phyloP scores from a whole-genome alignment of 1,140 invertebrate genomes.

The Stegodyphus mimosarum region DNA sequence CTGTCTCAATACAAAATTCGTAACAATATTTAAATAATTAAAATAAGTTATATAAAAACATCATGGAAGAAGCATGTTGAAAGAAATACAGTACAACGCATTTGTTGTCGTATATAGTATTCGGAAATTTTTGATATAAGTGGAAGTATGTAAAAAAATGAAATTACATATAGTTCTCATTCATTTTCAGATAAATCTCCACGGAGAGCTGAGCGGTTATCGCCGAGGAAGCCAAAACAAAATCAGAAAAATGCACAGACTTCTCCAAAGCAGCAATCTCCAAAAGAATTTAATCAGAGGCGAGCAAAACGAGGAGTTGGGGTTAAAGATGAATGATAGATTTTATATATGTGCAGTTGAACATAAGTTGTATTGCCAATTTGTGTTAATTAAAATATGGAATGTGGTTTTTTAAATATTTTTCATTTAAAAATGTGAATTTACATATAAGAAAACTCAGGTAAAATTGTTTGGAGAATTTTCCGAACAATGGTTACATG shows the following conservation, averaged over 20 bases:
- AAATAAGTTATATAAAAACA: too few species aligned
- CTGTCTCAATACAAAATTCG: too few species aligned
- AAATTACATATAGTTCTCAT: neutral
- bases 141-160: too few species aligned
- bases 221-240: conserved; percentile 30
- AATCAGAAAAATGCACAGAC: conserved; percentile 20
- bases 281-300: conserved; percentile 19
- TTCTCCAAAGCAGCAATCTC: conserved; percentile 24
- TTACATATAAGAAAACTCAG: too few species aligned
- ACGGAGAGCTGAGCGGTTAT: conserved; percentile 9
- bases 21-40: too few species aligned
- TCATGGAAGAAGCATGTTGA: too few species aligned
- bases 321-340: conserved; percentile 11
- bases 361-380: conserved; percentile 1
- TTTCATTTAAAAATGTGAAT: too few species aligned
- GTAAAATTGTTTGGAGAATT: too few species aligned
- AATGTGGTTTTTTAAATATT: neutral
- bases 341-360: neutral
- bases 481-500: too few species aligned
- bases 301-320: conserved; percentile 24
- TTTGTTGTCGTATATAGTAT: neutral
- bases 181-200: conserved; percentile 23
- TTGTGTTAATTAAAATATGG: neutral
- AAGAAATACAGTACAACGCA: too few species aligned
- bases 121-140: neutral